Conservation (phyloP, 2,797 vertebrate genomes). For the Dicrostonyx torquatus region DNA sequence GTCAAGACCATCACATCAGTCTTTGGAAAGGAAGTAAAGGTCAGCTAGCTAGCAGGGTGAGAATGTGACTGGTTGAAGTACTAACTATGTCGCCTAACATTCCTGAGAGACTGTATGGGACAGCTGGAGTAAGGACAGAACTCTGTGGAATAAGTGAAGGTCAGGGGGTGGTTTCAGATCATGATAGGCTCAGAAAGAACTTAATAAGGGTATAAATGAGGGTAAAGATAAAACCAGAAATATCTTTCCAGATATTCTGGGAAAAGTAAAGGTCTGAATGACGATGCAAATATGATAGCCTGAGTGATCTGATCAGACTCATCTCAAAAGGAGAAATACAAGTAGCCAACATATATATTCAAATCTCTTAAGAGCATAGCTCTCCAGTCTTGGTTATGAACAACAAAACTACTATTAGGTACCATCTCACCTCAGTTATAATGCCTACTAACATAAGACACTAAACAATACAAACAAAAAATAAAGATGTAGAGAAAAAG, state of each 20-base stretch:
- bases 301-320: background rate
- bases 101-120: background rate
- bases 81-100: background rate
- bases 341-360: too few relatives aligned
- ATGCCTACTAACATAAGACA: background rate
- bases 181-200: background rate
- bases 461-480: background rate
- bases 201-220: background rate
- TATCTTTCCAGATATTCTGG: background rate
- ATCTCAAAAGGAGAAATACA: background rate
- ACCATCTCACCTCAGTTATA: background rate
- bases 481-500: background rate
- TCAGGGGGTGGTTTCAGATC: background rate
- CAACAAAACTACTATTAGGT: background rate
- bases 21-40: background rate
- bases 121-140: background rate
- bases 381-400: background rate
- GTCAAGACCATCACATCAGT: background rate
- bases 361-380: background rate
- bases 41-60: background rate
- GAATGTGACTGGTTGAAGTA: background rate
- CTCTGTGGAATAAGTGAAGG: background rate
- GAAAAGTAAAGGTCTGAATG: background rate
- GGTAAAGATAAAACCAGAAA: background rate
- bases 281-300: background rate